phyloP scores from a whole-genome alignment of 2,113 vertebrate genomes.

The human region DNA sequence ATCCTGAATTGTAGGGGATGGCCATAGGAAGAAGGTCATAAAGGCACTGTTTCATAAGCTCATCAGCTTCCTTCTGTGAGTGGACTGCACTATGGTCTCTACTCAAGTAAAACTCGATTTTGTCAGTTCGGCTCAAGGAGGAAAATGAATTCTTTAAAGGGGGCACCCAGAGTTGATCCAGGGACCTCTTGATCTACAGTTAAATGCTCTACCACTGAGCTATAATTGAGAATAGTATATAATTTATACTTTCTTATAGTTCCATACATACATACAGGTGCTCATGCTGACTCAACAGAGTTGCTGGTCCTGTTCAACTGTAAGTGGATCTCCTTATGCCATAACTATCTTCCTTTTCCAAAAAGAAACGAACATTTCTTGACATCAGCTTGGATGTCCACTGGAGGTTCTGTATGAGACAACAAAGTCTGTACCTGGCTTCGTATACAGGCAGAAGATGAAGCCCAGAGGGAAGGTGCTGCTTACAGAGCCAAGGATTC shows the following conservation, averaged over 20 bases:
- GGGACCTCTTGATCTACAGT: conserved; percentile 32
- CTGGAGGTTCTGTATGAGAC: background rate
- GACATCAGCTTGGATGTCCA: background rate
- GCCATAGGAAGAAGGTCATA: background rate
- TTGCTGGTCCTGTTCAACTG: background rate
- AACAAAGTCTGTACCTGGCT: background rate
- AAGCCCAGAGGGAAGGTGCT: background rate
- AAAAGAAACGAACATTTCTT: background rate
- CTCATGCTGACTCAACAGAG: background rate
- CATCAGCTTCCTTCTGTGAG: background rate
- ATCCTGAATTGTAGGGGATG: background rate
- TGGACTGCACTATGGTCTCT: background rate
- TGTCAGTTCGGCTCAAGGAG: background rate
- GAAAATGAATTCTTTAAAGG: background rate
- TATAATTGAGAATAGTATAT: accelerated
- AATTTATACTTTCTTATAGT: background rate
- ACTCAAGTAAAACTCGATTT: background rate
- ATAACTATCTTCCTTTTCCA: background rate
- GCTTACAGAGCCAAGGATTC: background rate
- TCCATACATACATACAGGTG: background rate
- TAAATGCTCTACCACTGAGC: background rate
- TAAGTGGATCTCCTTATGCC: background rate
- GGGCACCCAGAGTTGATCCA: background rate
- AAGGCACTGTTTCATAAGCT: background rate
- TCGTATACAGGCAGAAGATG: background rate